Conservation (phyloP, 2,888 invertebrate species). For the Trachelus iudaicus region DNA sequence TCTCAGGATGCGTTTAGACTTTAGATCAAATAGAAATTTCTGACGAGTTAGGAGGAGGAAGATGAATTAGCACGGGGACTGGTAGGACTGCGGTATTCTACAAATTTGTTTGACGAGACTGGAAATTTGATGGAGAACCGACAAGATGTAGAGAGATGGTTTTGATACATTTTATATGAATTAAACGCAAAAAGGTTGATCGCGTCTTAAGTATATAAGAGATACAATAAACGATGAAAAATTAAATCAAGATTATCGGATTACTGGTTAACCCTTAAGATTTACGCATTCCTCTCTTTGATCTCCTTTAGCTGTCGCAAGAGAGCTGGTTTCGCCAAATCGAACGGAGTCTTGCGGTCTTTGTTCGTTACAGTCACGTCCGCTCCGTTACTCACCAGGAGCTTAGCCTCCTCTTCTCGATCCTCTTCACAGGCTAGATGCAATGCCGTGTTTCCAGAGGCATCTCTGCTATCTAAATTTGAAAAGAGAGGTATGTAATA, state of each 20-base stretch:
- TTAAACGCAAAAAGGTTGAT: conserved; percentile 47
- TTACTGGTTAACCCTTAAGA: not conserved
- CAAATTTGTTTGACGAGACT: not conserved
- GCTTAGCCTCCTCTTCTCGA: conserved; percentile 73
- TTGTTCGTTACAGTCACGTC: conserved; percentile 72
- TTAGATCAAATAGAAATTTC: not conserved
- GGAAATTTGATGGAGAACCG: not conserved
- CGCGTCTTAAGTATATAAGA: conserved; percentile 48
- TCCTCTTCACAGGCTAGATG: conserved; percentile 88
- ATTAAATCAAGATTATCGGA: conserved; percentile 17
- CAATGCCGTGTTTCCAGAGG: conserved; percentile 81
- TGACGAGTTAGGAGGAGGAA: not conserved
- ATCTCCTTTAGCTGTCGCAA: conserved; percentile 39
- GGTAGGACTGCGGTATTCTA: conserved; percentile 3
- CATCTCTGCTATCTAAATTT: conserved; percentile 70
- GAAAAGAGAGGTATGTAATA: not conserved
- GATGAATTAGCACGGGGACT: not conserved
- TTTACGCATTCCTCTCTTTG: conserved; percentile 16
- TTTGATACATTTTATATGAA: conserved; percentile 64
- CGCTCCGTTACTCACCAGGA: conserved; percentile 77
- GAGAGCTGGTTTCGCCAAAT: conserved; percentile 63
- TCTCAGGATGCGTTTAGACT: not conserved
- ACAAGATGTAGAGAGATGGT: conserved; percentile 24
- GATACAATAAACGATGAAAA: conserved; percentile 47
- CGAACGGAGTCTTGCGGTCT: conserved; percentile 75